Base-by-base conservation (phyloP, 2,113 vertebrate species). In the Hippocampus abdominalis region DNA sequence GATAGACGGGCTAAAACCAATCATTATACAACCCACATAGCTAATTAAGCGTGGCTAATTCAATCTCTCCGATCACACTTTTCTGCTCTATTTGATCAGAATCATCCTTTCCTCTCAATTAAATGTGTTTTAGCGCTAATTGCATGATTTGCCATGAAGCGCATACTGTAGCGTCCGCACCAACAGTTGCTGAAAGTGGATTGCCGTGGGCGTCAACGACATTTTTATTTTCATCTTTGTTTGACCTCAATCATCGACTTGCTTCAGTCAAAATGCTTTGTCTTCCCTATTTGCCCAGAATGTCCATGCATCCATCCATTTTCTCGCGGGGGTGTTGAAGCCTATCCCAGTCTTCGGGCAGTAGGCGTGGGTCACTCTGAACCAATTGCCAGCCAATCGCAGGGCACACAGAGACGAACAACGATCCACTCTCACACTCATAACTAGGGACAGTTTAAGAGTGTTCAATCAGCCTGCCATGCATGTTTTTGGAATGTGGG, bases 21-120 rank as follows among this genome's bases (percentile, higher is more conserved):
- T 91, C 87, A 85, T 75, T 81, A 68, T 16, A 76, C 84, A 82
- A 67, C 81, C 81, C 83, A 74, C 86, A 81, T 84, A 76, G 87
- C 77, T 79, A 81, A 89, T 85, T 82, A 85, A 79, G 61, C 75
- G 56, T 15, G 3, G 67, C 79, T 78, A 72, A 87, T 86, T 86
- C 76, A 78, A 70, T 80, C 73, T 78, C 71, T 86, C 68, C 68
- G 72, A 84, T 72, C 76, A 69, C 75, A 75, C 70, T 67, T 81
- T 75, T 70, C 40, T 79, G 73, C 70, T 85, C 66, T 75, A 84
- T 88, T 86, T 83, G 75, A 88, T 87, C 81, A 79, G 49, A 76
- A 72, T 69, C 75, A 83, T 78, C 72, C 78, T 71, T 70, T 73
- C 76, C 74, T 79, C 87, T 81, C 76, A 85, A 83, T 86, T 86